Percentiles rank a stretch among this genome's conserved stretches.
These are phyloP conservation scores for Lordiphosa fenestrarum DNA, from an alignment of 2,888 invertebrate genomes.

Conservation along the genomic window DNA sequence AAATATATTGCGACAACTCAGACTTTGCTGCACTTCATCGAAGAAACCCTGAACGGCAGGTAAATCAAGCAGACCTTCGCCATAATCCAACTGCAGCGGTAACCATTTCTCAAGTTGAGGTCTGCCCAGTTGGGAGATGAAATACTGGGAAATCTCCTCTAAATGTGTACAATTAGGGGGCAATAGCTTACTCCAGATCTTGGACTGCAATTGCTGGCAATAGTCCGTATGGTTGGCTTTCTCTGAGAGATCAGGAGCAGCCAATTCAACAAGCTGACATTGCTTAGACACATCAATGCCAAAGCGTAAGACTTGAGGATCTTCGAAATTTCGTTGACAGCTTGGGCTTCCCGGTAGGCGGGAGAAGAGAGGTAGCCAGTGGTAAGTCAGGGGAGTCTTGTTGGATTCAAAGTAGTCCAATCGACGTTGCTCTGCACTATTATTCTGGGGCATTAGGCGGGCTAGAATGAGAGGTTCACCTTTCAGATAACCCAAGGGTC, in stretches of 20 bases:
- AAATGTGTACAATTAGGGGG: constrained; percentile 34
- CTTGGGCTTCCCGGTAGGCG: constrained; percentile 13
- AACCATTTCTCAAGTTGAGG: constrained; percentile 73
- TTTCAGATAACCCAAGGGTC: constrained; percentile 74
- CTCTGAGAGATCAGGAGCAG: constrained; percentile 26
- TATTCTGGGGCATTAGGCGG: constrained; percentile 52
- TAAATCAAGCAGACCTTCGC: constrained; percentile 22
- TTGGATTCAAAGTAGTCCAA: constrained; percentile 65
- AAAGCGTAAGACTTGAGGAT: constrained; percentile 56
- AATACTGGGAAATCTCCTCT: constrained; percentile 42
- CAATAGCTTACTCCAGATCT: constrained; percentile 52
- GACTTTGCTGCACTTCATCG: constrained; percentile 56
- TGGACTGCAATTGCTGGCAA: constrained; percentile 69
- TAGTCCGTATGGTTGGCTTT: constrained; percentile 69
- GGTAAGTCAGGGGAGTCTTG: background rate
- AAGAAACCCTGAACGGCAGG: constrained; percentile 53
- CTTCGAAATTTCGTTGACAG: constrained; percentile 21
- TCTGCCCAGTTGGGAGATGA: constrained; percentile 75
- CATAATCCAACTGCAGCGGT: constrained; percentile 56
- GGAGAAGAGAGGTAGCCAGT: constrained; percentile 47
- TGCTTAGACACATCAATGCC: constrained; percentile 69
- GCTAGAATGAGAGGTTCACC: constrained; percentile 72
- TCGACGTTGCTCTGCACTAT: constrained; percentile 43
- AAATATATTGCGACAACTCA: constrained; percentile 78
- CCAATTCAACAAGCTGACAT: constrained; percentile 58